Evolutionary conservation across 2,113 vertebrate species (phyloP).

Genomic region (Chaetodon auriga): DNA sequence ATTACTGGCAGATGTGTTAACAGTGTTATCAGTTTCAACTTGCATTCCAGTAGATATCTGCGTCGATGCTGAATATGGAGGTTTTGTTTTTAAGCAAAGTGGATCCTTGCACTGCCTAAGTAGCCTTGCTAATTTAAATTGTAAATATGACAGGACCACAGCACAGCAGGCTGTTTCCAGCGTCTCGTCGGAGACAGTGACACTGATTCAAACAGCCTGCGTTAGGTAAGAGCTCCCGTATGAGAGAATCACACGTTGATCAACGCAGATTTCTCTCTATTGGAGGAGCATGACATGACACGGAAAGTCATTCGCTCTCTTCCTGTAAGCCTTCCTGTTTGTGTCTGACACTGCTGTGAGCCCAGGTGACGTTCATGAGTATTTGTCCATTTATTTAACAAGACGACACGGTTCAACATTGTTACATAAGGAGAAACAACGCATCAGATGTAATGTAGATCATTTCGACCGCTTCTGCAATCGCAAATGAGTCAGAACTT

Average conservation of each 20-base stretch:
- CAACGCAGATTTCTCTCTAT: not conserved
- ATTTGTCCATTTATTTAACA: not conserved
- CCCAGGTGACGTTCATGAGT: not conserved
- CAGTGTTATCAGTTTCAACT: not conserved
- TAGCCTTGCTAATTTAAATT: slow-evolving; percentile 28
- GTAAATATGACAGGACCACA: slow-evolving; percentile 35
- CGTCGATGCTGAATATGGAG: not conserved
- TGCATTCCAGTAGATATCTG: not conserved
- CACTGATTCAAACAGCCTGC: slow-evolving; percentile 11
- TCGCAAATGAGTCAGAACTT: too few species aligned
- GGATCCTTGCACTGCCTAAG: not conserved
- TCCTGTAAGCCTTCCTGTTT: not conserved
- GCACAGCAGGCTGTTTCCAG: slow-evolving; percentile 9
- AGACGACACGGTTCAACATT: not conserved
- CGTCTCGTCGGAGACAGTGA: not conserved
- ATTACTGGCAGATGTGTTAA: not conserved
- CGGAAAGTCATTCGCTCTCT: not conserved
- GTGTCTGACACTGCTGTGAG: not conserved
- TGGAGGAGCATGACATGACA: slow-evolving; percentile 3
- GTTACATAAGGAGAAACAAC: not conserved
- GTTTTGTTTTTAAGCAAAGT: slow-evolving; percentile 37
- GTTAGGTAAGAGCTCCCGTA: not conserved
- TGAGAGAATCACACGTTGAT: slow-evolving; percentile 13
- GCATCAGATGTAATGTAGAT: not conserved
- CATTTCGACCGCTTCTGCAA: too few species aligned